Conservation (phyloP, 2,888 invertebrate species). For the Drosophila emarginata region DNA sequence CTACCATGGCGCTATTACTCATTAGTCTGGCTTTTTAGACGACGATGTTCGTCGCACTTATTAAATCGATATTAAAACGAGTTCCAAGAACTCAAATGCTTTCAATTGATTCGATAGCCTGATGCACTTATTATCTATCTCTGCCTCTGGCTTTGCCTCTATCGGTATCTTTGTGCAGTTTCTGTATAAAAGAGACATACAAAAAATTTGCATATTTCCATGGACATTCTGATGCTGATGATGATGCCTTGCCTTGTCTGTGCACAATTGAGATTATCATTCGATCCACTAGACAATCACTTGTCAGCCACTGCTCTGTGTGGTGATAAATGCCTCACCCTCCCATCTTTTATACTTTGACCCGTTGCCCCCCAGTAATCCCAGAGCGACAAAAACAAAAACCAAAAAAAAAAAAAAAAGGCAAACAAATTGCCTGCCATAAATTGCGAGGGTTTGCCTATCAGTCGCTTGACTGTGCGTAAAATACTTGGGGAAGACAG, state of each 20-base stretch:
- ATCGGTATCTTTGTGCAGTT: background rate
- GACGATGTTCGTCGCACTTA: constrained; percentile 14
- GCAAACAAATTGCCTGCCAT: constrained; percentile 69
- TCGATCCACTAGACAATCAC: constrained; percentile 44
- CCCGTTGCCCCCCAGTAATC: background rate
- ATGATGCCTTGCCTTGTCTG: constrained; percentile 30
- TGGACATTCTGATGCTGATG: background rate
- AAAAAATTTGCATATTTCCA: constrained; percentile 36
- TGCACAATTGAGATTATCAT: constrained; percentile 67
- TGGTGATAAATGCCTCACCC: constrained; percentile 46
- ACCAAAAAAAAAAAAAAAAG: background rate
- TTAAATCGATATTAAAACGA: constrained; percentile 8
- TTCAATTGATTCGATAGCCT: constrained; percentile 3
- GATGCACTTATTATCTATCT: background rate
- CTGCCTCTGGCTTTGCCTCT: background rate
- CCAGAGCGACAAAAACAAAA: background rate
- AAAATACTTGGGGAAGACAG: constrained; percentile 44
- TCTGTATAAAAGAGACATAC: constrained; percentile 38
- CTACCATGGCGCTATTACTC: constrained; percentile 87
- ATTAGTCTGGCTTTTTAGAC: constrained; percentile 62
- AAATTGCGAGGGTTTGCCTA: constrained; percentile 65
- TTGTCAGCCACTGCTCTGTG: constrained; percentile 51
- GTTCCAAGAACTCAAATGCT: background rate
- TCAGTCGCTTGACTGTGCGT: constrained; percentile 62
- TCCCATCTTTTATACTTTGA: background rate